Evolutionary conservation across 2,888 invertebrate species (phyloP), one percentile per base, ranked within the genome.

Genomic region (Taphrorychus bicolor): DNA sequence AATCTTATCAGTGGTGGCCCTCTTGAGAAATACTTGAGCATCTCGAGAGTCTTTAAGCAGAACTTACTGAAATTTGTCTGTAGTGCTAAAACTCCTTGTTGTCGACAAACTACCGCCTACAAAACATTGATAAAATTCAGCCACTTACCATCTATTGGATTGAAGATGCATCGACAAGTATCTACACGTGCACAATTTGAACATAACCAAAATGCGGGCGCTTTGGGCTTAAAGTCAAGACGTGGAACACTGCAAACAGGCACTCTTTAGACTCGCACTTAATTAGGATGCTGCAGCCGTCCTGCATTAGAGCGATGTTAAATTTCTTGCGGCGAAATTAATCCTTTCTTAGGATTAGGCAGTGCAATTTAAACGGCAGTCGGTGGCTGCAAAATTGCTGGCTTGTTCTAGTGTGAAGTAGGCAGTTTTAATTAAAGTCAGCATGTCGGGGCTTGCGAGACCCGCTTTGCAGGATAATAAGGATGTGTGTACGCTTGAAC

Each of bases 341-440:
- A 61, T 61, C 53, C 53, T 42, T 22, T 53, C 52, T 42, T 22
- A 21, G 61, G 53, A 53, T 42, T 53, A 40, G 41, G 60, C 41
- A 52, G 49, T 61, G 61, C 61, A 61, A 61, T 59, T 59, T 59
- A 52, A 59, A 59, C 51, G 51, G 45, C 14, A 45, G 45, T 45
- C 14, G 45, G 45, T 45, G 58, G 23, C 23, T 42, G 48, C 48
- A 48, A 58, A 58, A 58, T 48, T 58, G 45, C 45, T 22, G 48
- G 22, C 45, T 45, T 23, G 45, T 24, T 58, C 22, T 45, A 23
- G 58, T 21, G 45, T 48, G 48, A 48, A 58, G 58, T 45, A 58
- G 58, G 58, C 58, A 58, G 58, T 58, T 58, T 58, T 58, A 58
- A 58, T 58, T 58, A 58, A 58, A 58, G 45, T 45, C 45, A 58